Evolutionary conservation across 1,140 invertebrate species (phyloP).

Genomic region (Nasonia longicornis): DNA sequence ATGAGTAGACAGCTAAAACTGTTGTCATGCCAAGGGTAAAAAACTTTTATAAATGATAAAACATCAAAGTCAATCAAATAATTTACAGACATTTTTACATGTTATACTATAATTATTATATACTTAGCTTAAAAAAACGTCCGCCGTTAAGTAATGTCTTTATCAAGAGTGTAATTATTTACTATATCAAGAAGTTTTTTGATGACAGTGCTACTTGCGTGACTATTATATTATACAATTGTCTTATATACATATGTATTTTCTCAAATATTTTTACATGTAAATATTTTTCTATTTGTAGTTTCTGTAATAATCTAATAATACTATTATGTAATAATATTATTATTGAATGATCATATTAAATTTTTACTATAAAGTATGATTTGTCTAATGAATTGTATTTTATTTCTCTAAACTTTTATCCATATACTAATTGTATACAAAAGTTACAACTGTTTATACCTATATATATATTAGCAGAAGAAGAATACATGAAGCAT

Average conservation of each 20-base stretch:
- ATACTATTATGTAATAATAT: constrained; percentile 6
- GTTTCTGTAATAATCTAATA: constrained; percentile 21
- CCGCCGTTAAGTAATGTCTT: background rate
- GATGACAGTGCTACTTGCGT: background rate
- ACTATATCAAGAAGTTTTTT: background rate
- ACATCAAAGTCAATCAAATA: background rate
- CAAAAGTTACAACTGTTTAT: too few species aligned
- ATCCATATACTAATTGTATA: background rate
- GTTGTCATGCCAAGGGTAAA: background rate
- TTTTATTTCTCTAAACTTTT: background rate
- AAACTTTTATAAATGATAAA: background rate
- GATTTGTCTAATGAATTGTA: background rate
- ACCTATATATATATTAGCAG: too few species aligned
- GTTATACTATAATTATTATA: background rate
- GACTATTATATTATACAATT: constrained; percentile 2
- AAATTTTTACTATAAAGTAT: constrained; percentile 27
- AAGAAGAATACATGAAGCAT: too few species aligned
- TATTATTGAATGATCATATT: constrained; percentile 20
- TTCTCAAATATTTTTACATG: constrained; percentile 32
- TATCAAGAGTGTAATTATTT: background rate
- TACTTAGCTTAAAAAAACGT: background rate
- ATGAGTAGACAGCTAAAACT: background rate
- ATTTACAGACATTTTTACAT: background rate
- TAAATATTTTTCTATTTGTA: constrained; percentile 40
- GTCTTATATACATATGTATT: constrained; percentile 10